Evolutionary conservation across 2,888 invertebrate genomes (phyloP), one percentile per base, ranked within the genome.

Genomic region (Chirona hameri): DNA sequence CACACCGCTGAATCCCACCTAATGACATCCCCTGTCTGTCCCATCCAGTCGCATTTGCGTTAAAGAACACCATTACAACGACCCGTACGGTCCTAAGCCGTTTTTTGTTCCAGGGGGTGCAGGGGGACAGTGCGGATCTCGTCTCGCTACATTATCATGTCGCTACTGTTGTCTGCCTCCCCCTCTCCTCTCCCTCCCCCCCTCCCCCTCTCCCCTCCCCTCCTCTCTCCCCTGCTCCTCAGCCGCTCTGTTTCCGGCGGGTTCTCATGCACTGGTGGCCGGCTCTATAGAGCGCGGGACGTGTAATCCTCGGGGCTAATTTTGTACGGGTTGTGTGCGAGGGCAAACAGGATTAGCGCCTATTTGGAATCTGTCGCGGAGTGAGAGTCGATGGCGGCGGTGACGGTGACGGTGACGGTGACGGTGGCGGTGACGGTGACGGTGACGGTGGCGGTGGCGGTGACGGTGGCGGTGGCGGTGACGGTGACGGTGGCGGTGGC

Each of bases 381-480:
- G n/a, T 27, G 3, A n/a, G 29, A 5, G 69, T 14, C 29, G 69
- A 9, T 21, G 4, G 48, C 14, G 69, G 29, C 29, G 10, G n/a
- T n/a, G 14, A n/a, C 9, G 65, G n/a, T 9, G 65, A n/a, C n/a
- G 65, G n/a, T 21, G 9, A n/a, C 10, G 7, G 65, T n/a, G 65
- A n/a, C 14, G 65, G n/a, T 39, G 31, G 48, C 10, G n/a, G 18
- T 39, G 46, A 4, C n/a, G 27, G 15, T 15, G 57, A 14, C 12
- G 18, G 57, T 18, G n/a, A 3, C 4, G 46, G 48, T n/a, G 14
- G 69, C 48, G n/a, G n/a, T 76, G 27, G 46, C 60, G 31, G 31
- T 79, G 57, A 12, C 55, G 57, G 31, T 79, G 69, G 80, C 60
- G 52, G 60, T 80, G 39, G 55, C 79, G 31, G n/a, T 79, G 55